Percentiles rank a stretch among this genome's conserved stretches.
Evolutionary conservation across 1,140 invertebrate genomes (phyloP).

Genomic region (Mercenaria mercenaria): DNA sequence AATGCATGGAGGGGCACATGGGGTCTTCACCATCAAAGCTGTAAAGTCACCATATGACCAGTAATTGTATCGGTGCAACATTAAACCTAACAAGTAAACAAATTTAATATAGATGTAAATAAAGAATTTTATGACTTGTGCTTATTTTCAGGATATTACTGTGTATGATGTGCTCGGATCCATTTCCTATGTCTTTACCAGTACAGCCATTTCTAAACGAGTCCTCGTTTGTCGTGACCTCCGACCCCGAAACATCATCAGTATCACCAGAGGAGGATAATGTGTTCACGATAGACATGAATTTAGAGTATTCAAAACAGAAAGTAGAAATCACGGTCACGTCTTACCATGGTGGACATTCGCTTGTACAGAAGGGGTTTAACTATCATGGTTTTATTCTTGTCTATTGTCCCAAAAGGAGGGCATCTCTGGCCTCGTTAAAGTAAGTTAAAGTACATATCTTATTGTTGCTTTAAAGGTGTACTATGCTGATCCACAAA

Average conservation of each 20-base stretch:
- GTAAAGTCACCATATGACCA: too few relatives aligned
- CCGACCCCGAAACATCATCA: constrained; percentile 89
- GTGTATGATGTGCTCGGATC: constrained; percentile 99
- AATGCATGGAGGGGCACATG: too few relatives aligned
- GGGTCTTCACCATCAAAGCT: too few relatives aligned
- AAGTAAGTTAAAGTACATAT: too few relatives aligned
- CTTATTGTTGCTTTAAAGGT: too few relatives aligned
- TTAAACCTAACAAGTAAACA: too few relatives aligned
- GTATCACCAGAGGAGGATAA: constrained; percentile 81
- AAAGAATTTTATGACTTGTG: too few relatives aligned
- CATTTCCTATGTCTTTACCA: constrained; percentile 95
- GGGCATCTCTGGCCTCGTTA: constrained; percentile 96
- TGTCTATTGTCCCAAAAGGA: constrained; percentile 97
- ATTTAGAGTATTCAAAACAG: constrained; percentile 94
- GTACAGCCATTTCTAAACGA: constrained; percentile 95
- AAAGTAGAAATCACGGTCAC: constrained; percentile 96
- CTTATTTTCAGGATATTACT: constrained; percentile 91
- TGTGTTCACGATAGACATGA: constrained; percentile 79
- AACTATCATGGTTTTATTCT: constrained; percentile 97
- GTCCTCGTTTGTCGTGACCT: constrained; percentile 93
- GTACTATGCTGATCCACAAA: too few relatives aligned
- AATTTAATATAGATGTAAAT: too few relatives aligned
- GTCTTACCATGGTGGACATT: constrained; percentile 96
- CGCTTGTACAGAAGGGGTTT: constrained; percentile 70
- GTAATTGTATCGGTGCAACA: too few relatives aligned